Base-by-base conservation (phyloP, 2,888 invertebrate species). In the Adelphocoris suturalis region DNA sequence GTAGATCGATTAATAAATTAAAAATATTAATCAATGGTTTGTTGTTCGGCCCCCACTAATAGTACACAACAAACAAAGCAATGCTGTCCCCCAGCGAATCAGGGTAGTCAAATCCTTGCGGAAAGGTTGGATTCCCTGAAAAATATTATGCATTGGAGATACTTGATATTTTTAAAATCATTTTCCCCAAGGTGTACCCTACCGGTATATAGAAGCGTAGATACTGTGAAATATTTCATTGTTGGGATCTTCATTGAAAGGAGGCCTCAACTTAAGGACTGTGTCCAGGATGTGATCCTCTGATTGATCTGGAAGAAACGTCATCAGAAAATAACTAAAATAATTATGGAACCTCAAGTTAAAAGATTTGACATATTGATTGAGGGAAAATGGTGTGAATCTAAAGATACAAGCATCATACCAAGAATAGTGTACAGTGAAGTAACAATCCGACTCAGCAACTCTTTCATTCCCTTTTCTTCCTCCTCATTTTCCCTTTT, bases 281-380 rank as follows among this genome's bases (percentile, higher is more conserved):
- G 68, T 68, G 68, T 68, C 68, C 13, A 68, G 13, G 23, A 68
- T 68, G 68, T 68, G 23, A 13, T 23, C 68, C 19, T 68, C 68
- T 1, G 68, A 68, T 23, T 68, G 19, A 19, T 23, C 68, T 68
- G 68, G 23, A 68, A n/a, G n/a, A n/a, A 68, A 19, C 19, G 12
- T 11, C 3, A 52, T 52, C 11, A 52, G 52, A 5, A 11, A 52
- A 16, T 52, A 3, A 52, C 52, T 13, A 52, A 3, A 11, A 52
- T 13, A 11, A 52, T 52, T 3, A 52, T 52, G 37, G 37, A 37
- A 37, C 2, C 37, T 37, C 37, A 4, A 4, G 7, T 37, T 37
- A 7, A 37, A 37, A 37, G 7, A 37, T 37, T 7, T 2, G 7
- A 37, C 37, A 37, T 37, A 37, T 4, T 37, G 2, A 37, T 37